Conservation (phyloP, 2,888 invertebrate species). For the Pecten maximus region DNA sequence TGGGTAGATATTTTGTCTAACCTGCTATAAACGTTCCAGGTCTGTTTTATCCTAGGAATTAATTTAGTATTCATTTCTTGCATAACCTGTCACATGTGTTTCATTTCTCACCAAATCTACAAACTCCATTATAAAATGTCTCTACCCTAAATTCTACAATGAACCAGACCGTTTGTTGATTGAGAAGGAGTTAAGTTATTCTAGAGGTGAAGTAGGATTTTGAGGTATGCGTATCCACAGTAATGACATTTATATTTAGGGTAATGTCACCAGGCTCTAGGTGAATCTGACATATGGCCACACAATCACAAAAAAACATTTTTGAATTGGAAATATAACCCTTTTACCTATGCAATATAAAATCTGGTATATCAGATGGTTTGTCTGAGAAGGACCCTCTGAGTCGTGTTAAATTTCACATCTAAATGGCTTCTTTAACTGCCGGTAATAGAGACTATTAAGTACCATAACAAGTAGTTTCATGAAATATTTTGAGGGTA, state of each 20-base stretch:
- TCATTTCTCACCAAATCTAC: background rate
- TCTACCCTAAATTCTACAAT: background rate
- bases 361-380: background rate
- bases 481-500: slow-evolving; percentile 4
- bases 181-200: background rate
- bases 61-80: background rate
- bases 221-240: background rate
- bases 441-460: background rate
- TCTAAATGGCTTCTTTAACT: slow-evolving; percentile 19
- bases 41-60: background rate
- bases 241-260: slow-evolving; percentile 26
- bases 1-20: background rate
- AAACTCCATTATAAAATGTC: background rate
- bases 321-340: slow-evolving; percentile 31
- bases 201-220: background rate
- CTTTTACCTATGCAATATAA: slow-evolving; percentile 26
- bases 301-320: slow-evolving; percentile 23
- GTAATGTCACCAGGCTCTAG: slow-evolving; percentile 12
- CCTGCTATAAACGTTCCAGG: background rate
- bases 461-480: slow-evolving; percentile 20
- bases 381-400: background rate
- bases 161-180: background rate
- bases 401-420: slow-evolving; percentile 1
- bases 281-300: slow-evolving; percentile 22
- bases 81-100: slow-evolving; percentile 8